Conservation (phyloP, 2,888 invertebrate genomes). For the Camptogramma bilineatum region DNA sequence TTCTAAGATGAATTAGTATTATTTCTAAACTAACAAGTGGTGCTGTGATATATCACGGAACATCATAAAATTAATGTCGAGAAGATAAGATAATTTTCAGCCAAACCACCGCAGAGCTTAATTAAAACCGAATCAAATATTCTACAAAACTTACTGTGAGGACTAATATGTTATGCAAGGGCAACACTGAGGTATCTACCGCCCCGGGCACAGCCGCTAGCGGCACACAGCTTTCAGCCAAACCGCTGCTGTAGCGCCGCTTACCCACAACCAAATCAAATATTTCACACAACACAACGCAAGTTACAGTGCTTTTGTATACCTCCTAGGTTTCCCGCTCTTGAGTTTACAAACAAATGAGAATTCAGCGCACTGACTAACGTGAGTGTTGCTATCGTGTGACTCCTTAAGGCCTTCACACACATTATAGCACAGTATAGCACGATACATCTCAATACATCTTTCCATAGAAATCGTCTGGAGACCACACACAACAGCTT, state of each 20-base stretch:
- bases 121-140: background rate
- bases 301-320: conserved; percentile 8
- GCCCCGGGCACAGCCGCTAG: conserved; percentile 35
- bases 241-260: conserved; percentile 30
- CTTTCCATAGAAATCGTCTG: no score
- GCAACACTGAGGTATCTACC: conserved; percentile 35
- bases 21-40: no score
- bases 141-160: background rate
- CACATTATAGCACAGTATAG: no score
- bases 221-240: conserved; percentile 43
- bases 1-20: no score
- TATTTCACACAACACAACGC: conserved; percentile 32
- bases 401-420: background rate
- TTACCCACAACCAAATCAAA: conserved; percentile 34
- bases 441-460: no score
- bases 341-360: conserved; percentile 23
- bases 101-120: background rate
- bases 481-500: no score
- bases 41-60: no score
- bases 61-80: no score
- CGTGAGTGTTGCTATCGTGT: background rate
- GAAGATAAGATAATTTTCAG: background rate
- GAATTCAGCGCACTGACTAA: background rate
- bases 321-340: conserved; percentile 18
- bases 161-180: conserved; percentile 17